phyloP scores from a whole-genome alignment of 2,888 invertebrate genomes.

The Silvanus unidentatus region DNA sequence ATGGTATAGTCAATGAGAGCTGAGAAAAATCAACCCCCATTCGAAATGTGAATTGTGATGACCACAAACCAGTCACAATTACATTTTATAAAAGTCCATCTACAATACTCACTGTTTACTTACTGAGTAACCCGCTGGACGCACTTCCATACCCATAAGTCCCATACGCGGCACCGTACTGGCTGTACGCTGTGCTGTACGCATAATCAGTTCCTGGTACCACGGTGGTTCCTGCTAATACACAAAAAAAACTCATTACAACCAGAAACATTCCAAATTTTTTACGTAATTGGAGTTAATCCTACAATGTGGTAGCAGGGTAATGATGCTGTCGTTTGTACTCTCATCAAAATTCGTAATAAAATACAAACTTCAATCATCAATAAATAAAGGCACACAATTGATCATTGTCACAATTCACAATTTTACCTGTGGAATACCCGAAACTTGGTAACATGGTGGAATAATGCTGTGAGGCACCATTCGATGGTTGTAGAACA shows the following conservation, averaged over 20 bases:
- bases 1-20: no score
- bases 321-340: no score
- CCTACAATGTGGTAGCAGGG: no score
- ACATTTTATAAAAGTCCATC: constrained; percentile 10
- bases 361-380: no score
- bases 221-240: constrained; percentile 57
- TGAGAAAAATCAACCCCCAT: no score
- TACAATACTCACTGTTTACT: constrained; percentile 60
- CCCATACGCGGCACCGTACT: constrained; percentile 67
- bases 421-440: constrained; percentile 60
- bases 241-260: constrained; percentile 4
- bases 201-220: constrained; percentile 62
- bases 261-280: no score
- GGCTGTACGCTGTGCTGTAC: constrained; percentile 68
- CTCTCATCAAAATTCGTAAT: no score
- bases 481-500: constrained; percentile 57
- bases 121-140: constrained; percentile 64
- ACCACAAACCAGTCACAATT: constrained; percentile 1
- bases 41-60: constrained; percentile 2
- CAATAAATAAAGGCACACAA: no score
- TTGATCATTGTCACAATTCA: no score
- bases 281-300: no score
- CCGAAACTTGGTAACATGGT: constrained; percentile 65
- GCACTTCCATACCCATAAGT: constrained; percentile 61
- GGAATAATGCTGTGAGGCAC: constrained; percentile 53